These are phyloP conservation scores for Nothoprocta pentlandii DNA, from an alignment of 2,113 vertebrate genomes.

Conservation along the genomic window DNA sequence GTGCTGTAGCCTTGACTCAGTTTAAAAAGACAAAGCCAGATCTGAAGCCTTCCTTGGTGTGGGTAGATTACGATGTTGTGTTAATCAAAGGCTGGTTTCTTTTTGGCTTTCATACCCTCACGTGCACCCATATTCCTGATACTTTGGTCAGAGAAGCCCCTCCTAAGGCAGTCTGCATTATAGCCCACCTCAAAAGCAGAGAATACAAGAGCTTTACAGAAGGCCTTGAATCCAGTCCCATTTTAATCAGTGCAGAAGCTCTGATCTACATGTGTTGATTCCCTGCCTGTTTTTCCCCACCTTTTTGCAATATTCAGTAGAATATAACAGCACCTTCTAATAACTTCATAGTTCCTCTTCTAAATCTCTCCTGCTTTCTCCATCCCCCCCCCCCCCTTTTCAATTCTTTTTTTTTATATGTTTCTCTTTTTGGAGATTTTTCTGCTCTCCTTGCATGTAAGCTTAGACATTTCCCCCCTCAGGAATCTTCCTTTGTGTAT, in stretches of 20 bases:
- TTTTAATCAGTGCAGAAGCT: not conserved
- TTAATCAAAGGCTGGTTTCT: not conserved
- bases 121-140: not conserved
- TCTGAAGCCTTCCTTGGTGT: not conserved
- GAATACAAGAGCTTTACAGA: not conserved
- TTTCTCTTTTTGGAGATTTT: not conserved
- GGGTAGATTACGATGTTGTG: not conserved
- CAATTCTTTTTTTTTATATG: not conserved
- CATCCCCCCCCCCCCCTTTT: not conserved
- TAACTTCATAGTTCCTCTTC: not conserved
- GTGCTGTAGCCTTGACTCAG: not conserved
- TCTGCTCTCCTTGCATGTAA: not conserved
- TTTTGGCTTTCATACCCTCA: not conserved
- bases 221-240: not conserved
- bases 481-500: not conserved
- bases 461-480: not conserved
- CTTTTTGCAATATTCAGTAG: not conserved
- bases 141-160: not conserved
- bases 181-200: not conserved
- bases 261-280: too few species aligned
- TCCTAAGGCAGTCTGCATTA: not conserved
- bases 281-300: too few species aligned
- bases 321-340: not conserved
- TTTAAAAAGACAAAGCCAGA: not conserved
- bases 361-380: not conserved